Percentiles rank a stretch among this genome's conserved stretches.
phyloP scores from a whole-genome alignment of 2,113 vertebrate species.

The Ictalurus punctatus region DNA sequence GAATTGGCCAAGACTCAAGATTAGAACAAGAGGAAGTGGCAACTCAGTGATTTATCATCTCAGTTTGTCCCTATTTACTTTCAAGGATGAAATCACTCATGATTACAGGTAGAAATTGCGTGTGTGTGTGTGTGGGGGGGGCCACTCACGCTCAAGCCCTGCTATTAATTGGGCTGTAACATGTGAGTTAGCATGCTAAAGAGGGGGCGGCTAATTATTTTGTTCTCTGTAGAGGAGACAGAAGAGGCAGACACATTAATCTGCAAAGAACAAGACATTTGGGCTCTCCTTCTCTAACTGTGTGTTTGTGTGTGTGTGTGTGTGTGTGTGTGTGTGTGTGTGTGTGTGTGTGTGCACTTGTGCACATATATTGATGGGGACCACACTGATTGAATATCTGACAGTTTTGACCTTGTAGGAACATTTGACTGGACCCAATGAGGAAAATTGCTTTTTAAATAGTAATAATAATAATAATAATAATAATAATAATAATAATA shows the following conservation, averaged over 20 bases:
- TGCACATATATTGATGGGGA: background rate
- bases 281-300: background rate
- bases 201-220: slow-evolving; percentile 16
- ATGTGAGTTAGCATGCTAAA: slow-evolving; percentile 37
- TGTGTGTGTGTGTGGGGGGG: background rate
- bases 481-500: background rate
- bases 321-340: background rate
- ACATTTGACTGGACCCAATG: background rate
- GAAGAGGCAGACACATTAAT: slow-evolving; percentile 13
- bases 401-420: background rate
- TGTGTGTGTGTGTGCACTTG: background rate
- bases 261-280: slow-evolving; percentile 21
- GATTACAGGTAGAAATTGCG: slow-evolving; percentile 63
- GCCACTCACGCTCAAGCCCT: background rate
- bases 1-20: slow-evolving; percentile 30
- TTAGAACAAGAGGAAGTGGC: slow-evolving; percentile 54
- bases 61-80: slow-evolving; percentile 58
- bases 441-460: background rate
- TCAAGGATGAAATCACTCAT: slow-evolving; percentile 61
- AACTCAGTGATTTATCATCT: slow-evolving; percentile 46
- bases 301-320: background rate
- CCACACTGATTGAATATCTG: background rate
- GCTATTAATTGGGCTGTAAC: slow-evolving; percentile 18
- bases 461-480: background rate
- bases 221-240: slow-evolving; percentile 3